Conservation (phyloP, 1,140 invertebrate genomes). For the Ceratina japonica region DNA sequence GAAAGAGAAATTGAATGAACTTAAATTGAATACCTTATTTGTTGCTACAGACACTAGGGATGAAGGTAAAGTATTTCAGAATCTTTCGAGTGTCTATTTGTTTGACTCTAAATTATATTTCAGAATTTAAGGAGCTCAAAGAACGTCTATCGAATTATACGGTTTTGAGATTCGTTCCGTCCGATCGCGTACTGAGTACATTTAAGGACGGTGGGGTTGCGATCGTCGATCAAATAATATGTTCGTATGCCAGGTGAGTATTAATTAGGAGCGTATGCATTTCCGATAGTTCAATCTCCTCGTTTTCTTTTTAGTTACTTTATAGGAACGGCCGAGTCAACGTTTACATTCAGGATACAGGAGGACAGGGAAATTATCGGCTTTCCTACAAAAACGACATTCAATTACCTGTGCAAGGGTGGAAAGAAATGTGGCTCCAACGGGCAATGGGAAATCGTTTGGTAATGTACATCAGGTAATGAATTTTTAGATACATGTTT, state of each 20-base stretch:
- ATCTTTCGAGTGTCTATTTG: neutral
- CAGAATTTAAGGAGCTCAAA: slow-evolving; percentile 81
- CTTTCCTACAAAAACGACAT: slow-evolving; percentile 89
- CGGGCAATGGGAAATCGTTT: slow-evolving; percentile 74
- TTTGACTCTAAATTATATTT: slow-evolving; percentile 20
- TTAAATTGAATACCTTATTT: slow-evolving; percentile 85
- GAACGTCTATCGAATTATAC: slow-evolving; percentile 75
- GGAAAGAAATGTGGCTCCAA: slow-evolving; percentile 66
- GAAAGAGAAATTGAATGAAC: slow-evolving; percentile 80
- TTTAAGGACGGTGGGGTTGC: slow-evolving; percentile 93
- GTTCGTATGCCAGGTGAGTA: slow-evolving; percentile 87
- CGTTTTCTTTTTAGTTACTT: slow-evolving; percentile 83
- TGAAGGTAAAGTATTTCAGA: slow-evolving; percentile 60
- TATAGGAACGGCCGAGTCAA: slow-evolving; percentile 95
- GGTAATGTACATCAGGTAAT: slow-evolving; percentile 50
- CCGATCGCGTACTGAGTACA: slow-evolving; percentile 73
- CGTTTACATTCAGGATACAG: slow-evolving; percentile 97
- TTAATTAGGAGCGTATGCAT: slow-evolving; percentile 19
- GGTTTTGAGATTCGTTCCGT: slow-evolving; percentile 79
- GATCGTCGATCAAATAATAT: slow-evolving; percentile 98
- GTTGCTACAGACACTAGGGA: slow-evolving; percentile 89
- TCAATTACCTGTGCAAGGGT: slow-evolving; percentile 91
- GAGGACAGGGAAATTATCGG: slow-evolving; percentile 98
- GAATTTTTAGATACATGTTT: slow-evolving; percentile 2
- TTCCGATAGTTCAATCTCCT: too few relatives aligned